Conservation (phyloP, 2,888 invertebrate species). For the Rhagonycha fulva region DNA sequence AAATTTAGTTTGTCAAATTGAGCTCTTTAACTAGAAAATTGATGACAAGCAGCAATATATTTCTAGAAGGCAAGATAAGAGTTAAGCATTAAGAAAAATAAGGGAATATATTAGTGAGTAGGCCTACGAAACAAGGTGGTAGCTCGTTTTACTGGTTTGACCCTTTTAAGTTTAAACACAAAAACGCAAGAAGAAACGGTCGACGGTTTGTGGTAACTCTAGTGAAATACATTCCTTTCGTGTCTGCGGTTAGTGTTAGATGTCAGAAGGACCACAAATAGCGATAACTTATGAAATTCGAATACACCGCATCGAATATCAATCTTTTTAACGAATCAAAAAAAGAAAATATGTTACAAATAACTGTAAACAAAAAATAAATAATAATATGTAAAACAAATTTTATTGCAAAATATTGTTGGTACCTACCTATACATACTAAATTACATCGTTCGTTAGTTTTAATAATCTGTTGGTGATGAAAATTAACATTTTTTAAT, state of each 20-base stretch:
- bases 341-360: slow-evolving; percentile 24
- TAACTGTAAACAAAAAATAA: slow-evolving; percentile 19
- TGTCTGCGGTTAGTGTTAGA: slow-evolving; percentile 47
- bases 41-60: neutral
- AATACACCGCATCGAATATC: slow-evolving; percentile 42
- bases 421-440: neutral
- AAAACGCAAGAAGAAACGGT: slow-evolving; percentile 24
- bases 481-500: neutral
- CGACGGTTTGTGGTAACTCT: slow-evolving; percentile 31
- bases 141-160: slow-evolving; percentile 24
- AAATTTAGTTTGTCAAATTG: slow-evolving; percentile 3
- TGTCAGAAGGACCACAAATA: slow-evolving; percentile 44
- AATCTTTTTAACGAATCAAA: slow-evolving; percentile 29
- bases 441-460: neutral
- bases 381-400: neutral
- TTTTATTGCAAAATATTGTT: neutral
- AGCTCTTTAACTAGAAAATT: neutral
- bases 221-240: slow-evolving; percentile 45
- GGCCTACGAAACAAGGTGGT: slow-evolving; percentile 6
- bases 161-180: slow-evolving; percentile 26
- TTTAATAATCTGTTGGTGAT: neutral
- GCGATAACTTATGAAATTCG: slow-evolving; percentile 42
- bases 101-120: neutral
- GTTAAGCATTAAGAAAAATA: neutral
- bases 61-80: neutral